Conservation (phyloP, 2,113 vertebrate species). For the Macquaria ambigua region DNA sequence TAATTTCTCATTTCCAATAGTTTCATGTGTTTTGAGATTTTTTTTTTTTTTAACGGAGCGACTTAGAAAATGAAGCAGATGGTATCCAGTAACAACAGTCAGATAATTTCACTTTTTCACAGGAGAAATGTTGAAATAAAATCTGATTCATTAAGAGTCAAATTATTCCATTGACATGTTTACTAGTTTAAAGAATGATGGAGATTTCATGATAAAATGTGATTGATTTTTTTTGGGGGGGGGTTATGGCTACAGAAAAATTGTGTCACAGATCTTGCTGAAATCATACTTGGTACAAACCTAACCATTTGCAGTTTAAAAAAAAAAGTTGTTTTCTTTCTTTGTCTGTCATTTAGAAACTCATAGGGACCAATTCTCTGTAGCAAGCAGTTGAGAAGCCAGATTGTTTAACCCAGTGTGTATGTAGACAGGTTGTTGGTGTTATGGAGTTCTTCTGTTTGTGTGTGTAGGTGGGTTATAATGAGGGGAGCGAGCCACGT, state of each 20-base stretch:
- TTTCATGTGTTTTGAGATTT: background rate
- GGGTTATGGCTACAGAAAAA: background rate
- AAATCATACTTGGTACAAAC: background rate
- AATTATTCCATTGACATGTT: background rate
- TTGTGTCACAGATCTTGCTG: background rate
- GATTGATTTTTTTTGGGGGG: background rate
- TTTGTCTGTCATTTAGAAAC: slow-evolving; percentile 8
- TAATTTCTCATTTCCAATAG: slow-evolving; percentile 18
- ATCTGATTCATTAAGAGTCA: background rate
- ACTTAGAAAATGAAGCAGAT: background rate
- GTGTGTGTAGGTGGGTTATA: slow-evolving; percentile 26
- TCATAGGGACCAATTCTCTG: background rate
- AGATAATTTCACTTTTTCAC: background rate
- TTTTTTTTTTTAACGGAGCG: background rate
- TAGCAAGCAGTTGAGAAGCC: slow-evolving; percentile 9
- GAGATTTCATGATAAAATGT: background rate
- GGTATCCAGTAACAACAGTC: background rate
- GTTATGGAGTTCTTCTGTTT: slow-evolving; percentile 15
- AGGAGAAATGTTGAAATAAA: background rate
- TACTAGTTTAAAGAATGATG: background rate
- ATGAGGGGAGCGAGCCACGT: slow-evolving; percentile 40
- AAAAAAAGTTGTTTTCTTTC: background rate
- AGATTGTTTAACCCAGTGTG: slow-evolving; percentile 9
- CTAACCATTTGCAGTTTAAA: background rate
- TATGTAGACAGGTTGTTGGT: slow-evolving; percentile 29